A percentile compares a stretch with the other conserved stretches of the same genome.
Evolutionary conservation across 2,113 vertebrate genomes (phyloP).

Genomic region (Hydrochoerus hydrochaeris): DNA sequence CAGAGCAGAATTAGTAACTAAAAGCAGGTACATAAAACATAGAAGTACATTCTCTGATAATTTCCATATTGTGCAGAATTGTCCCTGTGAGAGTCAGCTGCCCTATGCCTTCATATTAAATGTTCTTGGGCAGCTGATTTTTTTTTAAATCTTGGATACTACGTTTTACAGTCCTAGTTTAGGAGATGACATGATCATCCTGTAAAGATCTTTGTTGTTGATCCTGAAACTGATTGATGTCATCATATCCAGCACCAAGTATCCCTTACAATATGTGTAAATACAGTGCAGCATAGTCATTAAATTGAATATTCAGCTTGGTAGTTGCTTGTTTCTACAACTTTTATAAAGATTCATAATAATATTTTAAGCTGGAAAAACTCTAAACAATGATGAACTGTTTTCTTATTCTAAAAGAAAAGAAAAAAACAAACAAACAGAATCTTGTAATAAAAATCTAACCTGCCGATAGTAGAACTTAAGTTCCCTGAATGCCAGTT

Average conservation of each 20-base stretch:
- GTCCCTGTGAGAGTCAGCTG: background rate
- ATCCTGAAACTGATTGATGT: background rate
- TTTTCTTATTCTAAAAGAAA: background rate
- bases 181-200: background rate
- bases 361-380: background rate
- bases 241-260: background rate
- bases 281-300: background rate
- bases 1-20: background rate
- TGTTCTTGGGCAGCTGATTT: background rate
- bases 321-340: background rate
- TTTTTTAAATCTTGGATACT: background rate
- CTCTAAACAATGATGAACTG: background rate
- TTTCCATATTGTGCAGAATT: background rate
- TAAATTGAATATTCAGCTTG: background rate
- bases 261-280: background rate
- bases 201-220: background rate
- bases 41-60: background rate
- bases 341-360: background rate
- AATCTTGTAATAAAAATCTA: background rate
- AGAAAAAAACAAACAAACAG: background rate
- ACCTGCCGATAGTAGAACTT: background rate
- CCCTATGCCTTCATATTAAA: background rate
- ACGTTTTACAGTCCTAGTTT: background rate
- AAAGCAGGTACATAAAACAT: background rate
- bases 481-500: background rate